A percentile compares a stretch with the other conserved stretches of the same genome.
These are phyloP conservation scores for Leucoraja ocellata DNA, from an alignment of 2,797 vertebrate genomes.

Conservation along the genomic window DNA sequence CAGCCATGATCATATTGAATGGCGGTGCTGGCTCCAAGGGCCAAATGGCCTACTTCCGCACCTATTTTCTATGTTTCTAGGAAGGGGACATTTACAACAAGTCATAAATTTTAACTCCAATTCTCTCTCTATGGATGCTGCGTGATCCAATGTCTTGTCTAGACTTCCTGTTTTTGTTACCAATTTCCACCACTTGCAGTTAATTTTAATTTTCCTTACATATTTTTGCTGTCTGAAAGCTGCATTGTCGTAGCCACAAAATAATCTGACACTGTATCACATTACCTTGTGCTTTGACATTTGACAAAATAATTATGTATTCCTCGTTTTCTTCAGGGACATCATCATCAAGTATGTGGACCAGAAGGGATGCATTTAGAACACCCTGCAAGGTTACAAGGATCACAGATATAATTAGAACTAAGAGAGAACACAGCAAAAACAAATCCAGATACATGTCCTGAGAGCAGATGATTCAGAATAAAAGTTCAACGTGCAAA, in stretches of 20 bases:
- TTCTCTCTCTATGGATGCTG: too few relatives aligned
- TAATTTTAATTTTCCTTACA: too few relatives aligned
- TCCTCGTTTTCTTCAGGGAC: conserved; percentile 82
- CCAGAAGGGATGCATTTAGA: conserved; percentile 66
- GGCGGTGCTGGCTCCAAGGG: too few relatives aligned
- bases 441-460: neutral
- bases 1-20: too few relatives aligned
- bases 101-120: neutral
- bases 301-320: conserved; percentile 71
- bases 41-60: too few relatives aligned
- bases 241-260: neutral
- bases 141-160: too few relatives aligned
- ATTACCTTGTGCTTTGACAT: conserved; percentile 79
- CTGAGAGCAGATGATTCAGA: neutral
- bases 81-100: neutral
- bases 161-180: too few relatives aligned
- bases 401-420: neutral
- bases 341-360: conserved; percentile 77
- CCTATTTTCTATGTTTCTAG: too few relatives aligned
- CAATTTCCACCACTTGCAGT: too few relatives aligned
- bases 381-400: conserved; percentile 55
- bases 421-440: neutral
- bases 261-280: neutral
- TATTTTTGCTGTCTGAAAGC: neutral
- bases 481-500: neutral